phyloP scores from a whole-genome alignment of 2,888 invertebrate species.

The Philereme transversata region DNA sequence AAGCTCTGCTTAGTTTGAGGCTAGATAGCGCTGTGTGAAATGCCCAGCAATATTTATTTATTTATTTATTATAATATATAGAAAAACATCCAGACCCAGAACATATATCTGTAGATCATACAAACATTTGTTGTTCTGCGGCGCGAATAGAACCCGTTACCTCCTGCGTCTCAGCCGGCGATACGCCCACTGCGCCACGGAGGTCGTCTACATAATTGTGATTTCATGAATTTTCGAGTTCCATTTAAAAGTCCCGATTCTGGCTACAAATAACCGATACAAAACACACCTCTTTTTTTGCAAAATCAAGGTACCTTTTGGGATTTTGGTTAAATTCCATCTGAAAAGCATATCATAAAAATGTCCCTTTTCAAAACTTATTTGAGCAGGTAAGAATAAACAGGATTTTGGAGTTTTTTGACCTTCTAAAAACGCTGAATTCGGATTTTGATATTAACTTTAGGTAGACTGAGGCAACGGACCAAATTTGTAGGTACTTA shows the following conservation, averaged over 20 bases:
- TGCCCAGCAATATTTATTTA: too few relatives aligned
- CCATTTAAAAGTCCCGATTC: neutral
- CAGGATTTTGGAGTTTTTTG: constrained; percentile 26
- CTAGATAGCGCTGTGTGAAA: too few relatives aligned
- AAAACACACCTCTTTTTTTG: constrained; percentile 12
- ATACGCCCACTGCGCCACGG: too few relatives aligned
- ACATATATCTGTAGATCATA: too few relatives aligned
- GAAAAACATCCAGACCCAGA: too few relatives aligned
- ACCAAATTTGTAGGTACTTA: neutral
- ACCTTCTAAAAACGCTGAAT: constrained; percentile 19
- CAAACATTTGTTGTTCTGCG: too few relatives aligned
- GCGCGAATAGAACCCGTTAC: too few relatives aligned
- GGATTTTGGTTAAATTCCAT: constrained; percentile 19
- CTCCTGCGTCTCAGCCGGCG: too few relatives aligned
- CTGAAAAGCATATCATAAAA: constrained; percentile 27
- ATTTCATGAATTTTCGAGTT: too few relatives aligned
- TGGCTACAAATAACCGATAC: neutral
- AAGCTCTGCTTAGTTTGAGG: too few relatives aligned
- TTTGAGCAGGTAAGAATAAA: constrained; percentile 23
- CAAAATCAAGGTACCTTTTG: constrained; percentile 12
- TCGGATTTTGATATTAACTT: constrained; percentile 1
- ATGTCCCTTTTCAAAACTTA: constrained; percentile 20
- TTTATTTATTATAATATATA: too few relatives aligned
- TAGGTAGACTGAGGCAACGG: neutral
- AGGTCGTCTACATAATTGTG: too few relatives aligned